Percentiles rank a stretch among this genome's conserved stretches.
Conservation (phyloP, 2,113 vertebrate genomes). For the Struthidea cinerea region DNA sequence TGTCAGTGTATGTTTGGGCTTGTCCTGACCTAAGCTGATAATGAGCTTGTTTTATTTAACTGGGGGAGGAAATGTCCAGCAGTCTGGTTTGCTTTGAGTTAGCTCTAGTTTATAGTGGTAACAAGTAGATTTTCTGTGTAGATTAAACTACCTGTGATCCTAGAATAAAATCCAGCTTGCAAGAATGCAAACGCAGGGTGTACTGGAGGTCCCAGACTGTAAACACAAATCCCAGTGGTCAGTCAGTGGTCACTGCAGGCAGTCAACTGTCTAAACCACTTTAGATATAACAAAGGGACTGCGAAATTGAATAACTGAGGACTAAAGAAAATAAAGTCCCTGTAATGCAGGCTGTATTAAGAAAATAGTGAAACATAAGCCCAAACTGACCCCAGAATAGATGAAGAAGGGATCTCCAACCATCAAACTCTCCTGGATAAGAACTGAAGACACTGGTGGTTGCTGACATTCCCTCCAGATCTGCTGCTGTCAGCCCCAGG, state of each 20-base stretch:
- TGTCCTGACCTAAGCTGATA: not conserved
- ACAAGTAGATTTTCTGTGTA: not conserved
- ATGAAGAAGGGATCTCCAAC: not conserved
- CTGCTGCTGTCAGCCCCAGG: not conserved
- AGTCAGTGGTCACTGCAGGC: not conserved
- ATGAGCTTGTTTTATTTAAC: conserved; percentile 18
- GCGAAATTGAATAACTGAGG: not conserved
- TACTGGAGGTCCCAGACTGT: not conserved
- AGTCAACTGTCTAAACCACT: not conserved
- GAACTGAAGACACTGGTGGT: not conserved
- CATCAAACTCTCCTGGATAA: not conserved
- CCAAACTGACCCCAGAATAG: not conserved
- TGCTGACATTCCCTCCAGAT: not conserved
- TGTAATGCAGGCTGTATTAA: not conserved
- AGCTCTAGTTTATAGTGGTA: not conserved
- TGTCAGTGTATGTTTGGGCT: not conserved
- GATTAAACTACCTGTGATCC: not conserved
- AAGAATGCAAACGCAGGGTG: not conserved
- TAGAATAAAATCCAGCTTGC: not conserved
- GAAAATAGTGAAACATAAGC: not conserved
- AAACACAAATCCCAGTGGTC: not conserved
- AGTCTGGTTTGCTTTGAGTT: not conserved
- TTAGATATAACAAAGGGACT: not conserved
- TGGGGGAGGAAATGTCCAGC: not conserved
- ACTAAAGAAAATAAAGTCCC: not conserved